Percentiles rank a stretch among this genome's conserved stretches.
Conservation (phyloP, 2,113 vertebrate species). For the Paracanthobrama guichenoti region DNA sequence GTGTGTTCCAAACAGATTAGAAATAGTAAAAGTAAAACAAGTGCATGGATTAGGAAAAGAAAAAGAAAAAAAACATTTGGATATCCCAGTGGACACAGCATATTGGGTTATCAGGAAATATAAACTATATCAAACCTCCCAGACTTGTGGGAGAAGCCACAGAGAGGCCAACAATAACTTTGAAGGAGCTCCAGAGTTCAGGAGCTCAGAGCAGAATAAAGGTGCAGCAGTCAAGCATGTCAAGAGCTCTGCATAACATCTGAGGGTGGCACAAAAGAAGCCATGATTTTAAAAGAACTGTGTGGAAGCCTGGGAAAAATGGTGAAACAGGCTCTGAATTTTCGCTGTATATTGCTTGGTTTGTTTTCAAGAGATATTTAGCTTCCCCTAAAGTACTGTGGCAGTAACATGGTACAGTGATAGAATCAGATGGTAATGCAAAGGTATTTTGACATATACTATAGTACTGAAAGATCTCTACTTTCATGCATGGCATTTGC, state of each 20-base stretch:
- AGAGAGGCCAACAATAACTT: constrained; percentile 20
- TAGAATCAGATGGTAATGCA: neutral
- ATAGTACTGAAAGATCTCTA: neutral
- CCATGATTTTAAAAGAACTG: neutral
- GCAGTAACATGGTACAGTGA: neutral
- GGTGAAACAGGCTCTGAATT: neutral
- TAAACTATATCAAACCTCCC: neutral
- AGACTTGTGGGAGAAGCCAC: neutral
- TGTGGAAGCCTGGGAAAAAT: neutral
- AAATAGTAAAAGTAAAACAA: neutral
- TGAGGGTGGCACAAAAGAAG: neutral
- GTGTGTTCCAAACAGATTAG: neutral
- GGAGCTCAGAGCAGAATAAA: constrained; percentile 6
- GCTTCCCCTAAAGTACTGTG: neutral
- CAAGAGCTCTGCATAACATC: constrained; percentile 9
- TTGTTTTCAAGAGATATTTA: neutral
- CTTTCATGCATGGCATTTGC: neutral
- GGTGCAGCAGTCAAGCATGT: constrained; percentile 4
- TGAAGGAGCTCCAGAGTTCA: constrained; percentile 1
- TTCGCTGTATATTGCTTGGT: neutral
- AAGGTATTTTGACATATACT: neutral
- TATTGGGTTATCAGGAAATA: neutral
- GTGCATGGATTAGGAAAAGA: neutral
- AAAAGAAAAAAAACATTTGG: neutral
- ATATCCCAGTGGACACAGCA: neutral